Evolutionary conservation across 2,888 invertebrate species (phyloP), one percentile per base, ranked within the genome.

Genomic region (Siphonodentalium dalli): DNA sequence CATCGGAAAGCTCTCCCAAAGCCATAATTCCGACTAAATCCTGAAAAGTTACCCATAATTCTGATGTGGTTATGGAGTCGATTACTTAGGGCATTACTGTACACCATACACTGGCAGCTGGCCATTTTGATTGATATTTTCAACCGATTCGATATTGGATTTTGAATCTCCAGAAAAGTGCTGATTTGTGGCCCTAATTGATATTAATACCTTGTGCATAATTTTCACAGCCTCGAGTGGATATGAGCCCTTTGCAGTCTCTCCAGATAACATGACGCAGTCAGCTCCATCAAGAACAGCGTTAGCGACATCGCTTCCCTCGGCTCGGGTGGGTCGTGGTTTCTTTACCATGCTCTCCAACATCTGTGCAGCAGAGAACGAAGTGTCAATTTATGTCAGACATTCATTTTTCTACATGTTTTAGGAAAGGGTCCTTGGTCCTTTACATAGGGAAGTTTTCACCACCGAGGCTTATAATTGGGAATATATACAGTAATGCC

Each of bases 251-350:
- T 96, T 96, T 48, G 98, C 98, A 0, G 97, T 97, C 83, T 98
- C 98, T 11, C 96, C 96, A 0, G 94, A 94, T 79, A 98, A 83
- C 97, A 98, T 98, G 29, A 98, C 94, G 80, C 96, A 96, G 82
- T 98, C 97, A 4, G 95, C 94, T 3, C 97, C 97, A 83, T 98
- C 97, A 37, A 97, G 84, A 71, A 98, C 89, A 2, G 97, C 98
- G 83, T 98, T 98, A 53, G 97, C 98, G 0, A 98, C 97, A 83
- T 96, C 96, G 0, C 93, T 93, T 38, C 91, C 90, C 84, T 97
- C 97, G 3, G 97, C 97, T 73, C 97, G 88, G 0, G 97, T 97
- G 2, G 97, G 91, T 1, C 96, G 87, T 0, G 97, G 96, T 80
- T 96, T 97, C 84, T 90, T 91, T 15, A 94, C 89, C 98, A 98